Evolutionary conservation across 2,113 vertebrate species (phyloP), one percentile per base, ranked within the genome.

Genomic region (Nanorana parkeri): DNA sequence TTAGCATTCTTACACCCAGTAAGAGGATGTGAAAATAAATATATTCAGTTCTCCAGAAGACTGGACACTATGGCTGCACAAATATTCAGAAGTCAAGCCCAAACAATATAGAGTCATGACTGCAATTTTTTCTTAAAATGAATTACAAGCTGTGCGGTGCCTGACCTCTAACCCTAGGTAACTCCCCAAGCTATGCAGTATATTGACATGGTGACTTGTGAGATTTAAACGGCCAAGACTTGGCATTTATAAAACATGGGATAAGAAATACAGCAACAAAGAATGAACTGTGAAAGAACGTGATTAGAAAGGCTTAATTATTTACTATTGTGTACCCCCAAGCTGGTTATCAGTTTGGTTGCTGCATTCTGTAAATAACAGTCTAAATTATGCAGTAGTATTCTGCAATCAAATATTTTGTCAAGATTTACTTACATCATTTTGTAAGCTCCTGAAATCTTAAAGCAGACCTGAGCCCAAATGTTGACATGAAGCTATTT

Each of bases 41-140:
- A 26, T 32, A 17, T 56, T 5, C 28, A 29, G 21, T 23, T 26
- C 71, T 58, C 26, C 71, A 17, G 52, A 56, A 81, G 63, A 54
- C 23, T 13, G 55, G 32, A 81, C 79, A 81, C n/a, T n/a, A 23
- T 24, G 54, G 19, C 47, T 24, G 21, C 20, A 54, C 26, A 23
- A 58, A 66, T 24, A 81, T 56, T 24, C 63, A 41, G 10, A 52
- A 72, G 26, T 67, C 68, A 73, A 64, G 56, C 24, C 66, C 47
- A 74, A 67, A 58, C 69, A 58, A 65, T 41, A 63, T 56, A 23
- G 41, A 58, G 61, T 67, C 52, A 36, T 47, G 29, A 19, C 29
- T 75, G 80, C 80, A 67, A 56, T 82, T 56, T 82, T 73, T 82
- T 29, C 21, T 19, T 73, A 17, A 81, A 82, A 75, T 75, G 71